Evolutionary conservation across 2,888 invertebrate genomes (phyloP).

Genomic region (Polydrusus tereticollis): DNA sequence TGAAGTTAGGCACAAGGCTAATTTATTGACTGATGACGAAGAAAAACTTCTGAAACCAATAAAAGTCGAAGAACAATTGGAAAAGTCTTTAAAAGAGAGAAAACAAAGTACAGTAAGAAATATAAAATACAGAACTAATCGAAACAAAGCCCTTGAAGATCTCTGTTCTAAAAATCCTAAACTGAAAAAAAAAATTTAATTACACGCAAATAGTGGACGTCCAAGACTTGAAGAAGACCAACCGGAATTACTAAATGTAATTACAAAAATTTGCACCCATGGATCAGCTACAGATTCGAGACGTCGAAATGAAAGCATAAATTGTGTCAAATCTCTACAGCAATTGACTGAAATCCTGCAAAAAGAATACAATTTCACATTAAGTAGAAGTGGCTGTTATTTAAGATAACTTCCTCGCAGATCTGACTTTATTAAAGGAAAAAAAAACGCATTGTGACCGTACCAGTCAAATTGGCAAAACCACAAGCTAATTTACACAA

Average conservation of each 20-base stretch:
- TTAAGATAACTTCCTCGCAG: slow-evolving; percentile 13
- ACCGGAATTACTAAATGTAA: background rate
- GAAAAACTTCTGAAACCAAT: too few species aligned
- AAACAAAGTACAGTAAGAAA: too few species aligned
- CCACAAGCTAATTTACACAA: background rate
- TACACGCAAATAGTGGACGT: too few species aligned
- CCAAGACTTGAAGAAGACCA: background rate
- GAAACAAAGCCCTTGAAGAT: too few species aligned
- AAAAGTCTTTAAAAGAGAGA: too few species aligned
- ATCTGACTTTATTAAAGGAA: background rate
- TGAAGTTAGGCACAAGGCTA: too few species aligned
- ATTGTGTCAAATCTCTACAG: background rate
- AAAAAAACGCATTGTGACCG: background rate
- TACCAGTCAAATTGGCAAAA: background rate
- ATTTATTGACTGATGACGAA: too few species aligned
- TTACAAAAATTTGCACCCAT: background rate
- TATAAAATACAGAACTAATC: too few species aligned
- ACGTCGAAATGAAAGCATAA: slow-evolving; percentile 4
- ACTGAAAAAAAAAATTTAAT: too few species aligned
- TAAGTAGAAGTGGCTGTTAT: background rate
- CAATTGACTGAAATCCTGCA: background rate
- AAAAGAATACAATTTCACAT: background rate
- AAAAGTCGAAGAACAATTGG: too few species aligned
- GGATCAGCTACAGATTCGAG: background rate
- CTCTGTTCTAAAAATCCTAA: too few species aligned